Conservation (phyloP, 2,888 invertebrate species). For the Plebejus anna region DNA sequence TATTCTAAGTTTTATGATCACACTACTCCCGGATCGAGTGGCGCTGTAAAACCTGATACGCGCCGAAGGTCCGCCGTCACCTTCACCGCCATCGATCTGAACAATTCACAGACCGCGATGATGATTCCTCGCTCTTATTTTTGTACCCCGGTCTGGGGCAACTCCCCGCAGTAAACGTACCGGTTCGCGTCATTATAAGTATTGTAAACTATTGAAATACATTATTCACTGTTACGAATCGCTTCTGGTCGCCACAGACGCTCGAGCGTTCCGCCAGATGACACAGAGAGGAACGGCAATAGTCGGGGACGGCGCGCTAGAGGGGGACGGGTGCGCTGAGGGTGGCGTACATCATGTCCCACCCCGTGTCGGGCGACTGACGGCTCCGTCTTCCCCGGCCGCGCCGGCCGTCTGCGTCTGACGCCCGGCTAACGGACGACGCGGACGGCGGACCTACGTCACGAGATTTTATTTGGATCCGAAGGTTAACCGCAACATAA, state of each 20-base stretch:
- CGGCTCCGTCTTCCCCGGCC: conserved; percentile 68
- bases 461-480: neutral
- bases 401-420: conserved; percentile 67
- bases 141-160: conserved; percentile 36
- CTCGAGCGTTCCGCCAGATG: conserved; percentile 71
- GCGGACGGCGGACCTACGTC: conserved; percentile 34
- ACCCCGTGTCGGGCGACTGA: conserved; percentile 74
- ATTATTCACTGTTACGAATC: conserved; percentile 76
- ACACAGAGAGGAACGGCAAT: conserved; percentile 52
- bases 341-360: conserved; percentile 71
- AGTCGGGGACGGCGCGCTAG: conserved; percentile 44
- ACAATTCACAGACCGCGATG: conserved; percentile 63
- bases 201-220: conserved; percentile 62
- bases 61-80: conserved; percentile 62
- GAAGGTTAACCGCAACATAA: conserved; percentile 38
- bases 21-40: conserved; percentile 57
- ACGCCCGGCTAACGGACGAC: conserved; percentile 54
- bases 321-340: conserved; percentile 55
- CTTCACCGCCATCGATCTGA: conserved; percentile 72
- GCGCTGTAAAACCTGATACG: conserved; percentile 72
- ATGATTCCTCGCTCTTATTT: conserved; percentile 38
- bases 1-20: conserved; percentile 74
- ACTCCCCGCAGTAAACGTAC: conserved; percentile 33
- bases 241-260: conserved; percentile 67
- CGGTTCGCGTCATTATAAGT: conserved; percentile 55